phyloP scores from a whole-genome alignment of 2,797 vertebrate genomes.

The Varecia variegata region DNA sequence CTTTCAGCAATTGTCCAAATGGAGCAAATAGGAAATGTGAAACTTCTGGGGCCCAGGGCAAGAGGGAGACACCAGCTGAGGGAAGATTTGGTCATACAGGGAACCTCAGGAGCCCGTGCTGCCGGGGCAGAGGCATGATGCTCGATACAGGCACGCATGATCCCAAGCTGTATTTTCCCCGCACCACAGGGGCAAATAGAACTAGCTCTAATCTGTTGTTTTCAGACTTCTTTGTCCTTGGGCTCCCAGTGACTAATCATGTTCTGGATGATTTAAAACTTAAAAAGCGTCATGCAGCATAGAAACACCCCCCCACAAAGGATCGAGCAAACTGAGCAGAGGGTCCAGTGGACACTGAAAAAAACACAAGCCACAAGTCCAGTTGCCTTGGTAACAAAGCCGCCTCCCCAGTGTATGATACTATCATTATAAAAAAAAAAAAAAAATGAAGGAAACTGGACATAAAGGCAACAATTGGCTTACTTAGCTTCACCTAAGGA shows the following conservation, averaged over 20 bases:
- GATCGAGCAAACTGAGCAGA: neutral
- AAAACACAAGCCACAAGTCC: neutral
- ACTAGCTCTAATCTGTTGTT: neutral
- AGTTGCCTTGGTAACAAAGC: neutral
- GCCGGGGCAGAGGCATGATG: fast-evolving
- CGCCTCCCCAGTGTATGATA: neutral
- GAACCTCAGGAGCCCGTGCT: neutral
- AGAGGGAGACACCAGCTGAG: neutral
- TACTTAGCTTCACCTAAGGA: neutral
- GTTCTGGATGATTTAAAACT: neutral
- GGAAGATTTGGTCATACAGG: fast-evolving
- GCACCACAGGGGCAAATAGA: neutral
- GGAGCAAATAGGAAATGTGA: neutral
- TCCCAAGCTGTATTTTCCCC: too few species aligned
- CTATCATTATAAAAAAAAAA: neutral
- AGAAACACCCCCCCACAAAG: neutral
- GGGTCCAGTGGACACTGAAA: neutral
- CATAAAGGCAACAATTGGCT: neutral
- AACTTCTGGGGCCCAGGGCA: neutral
- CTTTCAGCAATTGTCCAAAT: neutral
- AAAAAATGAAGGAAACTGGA: neutral
- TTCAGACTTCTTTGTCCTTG: neutral
- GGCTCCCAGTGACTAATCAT: neutral
- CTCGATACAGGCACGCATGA: fast-evolving
- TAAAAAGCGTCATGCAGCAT: neutral